Base-by-base conservation (phyloP, 2,888 invertebrate genomes). In the Agrotis puta region DNA sequence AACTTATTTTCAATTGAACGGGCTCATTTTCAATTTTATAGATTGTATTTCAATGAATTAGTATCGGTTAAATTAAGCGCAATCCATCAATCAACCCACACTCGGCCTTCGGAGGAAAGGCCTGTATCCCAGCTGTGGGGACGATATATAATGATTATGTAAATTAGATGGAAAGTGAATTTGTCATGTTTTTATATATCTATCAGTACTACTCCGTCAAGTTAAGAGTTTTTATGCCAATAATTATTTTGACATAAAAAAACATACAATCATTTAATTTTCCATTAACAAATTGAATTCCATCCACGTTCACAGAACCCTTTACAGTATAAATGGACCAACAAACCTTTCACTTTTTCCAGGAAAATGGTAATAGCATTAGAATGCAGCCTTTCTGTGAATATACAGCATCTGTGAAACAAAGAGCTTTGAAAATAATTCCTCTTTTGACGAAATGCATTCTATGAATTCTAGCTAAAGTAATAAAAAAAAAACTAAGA, bases 351-450 rank as follows among this genome's bases (percentile, higher is more conserved):
- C n/a, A 63, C 13, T 2, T 48, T 74, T 79, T 59, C 33, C 45
- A 18, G 43, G 22, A 54, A 77, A 63, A 66, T 45, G 14, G 20
- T 66, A 56, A 63, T 50, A 58, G 24, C 24, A 73, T 73, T 59
- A 54, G 47, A 56, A 51, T 57, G 24, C 47, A 73, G 53, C 20
- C 18, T 22, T 63, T 51, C 53, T 59, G 43, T 13, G 43, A 62
- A 73, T 53, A 24, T 47, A 56, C 50, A 43, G 71, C 51, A 70
- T 71, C 20, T 72, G 48, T 2, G 13, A 18, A 64, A 72, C 64
- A 79, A 79, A 73, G 51, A 78, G 59, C 24, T 48, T 43, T 14
- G 16, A 64, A 73, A 61, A 27, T 56, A 39, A 20, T 24, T 59
- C 7, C 18, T n/a, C 16, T 45, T 72, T 65, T 62, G 61, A 61